Conservation (phyloP, 2,113 vertebrate species). For the Oophaga pumilio region DNA sequence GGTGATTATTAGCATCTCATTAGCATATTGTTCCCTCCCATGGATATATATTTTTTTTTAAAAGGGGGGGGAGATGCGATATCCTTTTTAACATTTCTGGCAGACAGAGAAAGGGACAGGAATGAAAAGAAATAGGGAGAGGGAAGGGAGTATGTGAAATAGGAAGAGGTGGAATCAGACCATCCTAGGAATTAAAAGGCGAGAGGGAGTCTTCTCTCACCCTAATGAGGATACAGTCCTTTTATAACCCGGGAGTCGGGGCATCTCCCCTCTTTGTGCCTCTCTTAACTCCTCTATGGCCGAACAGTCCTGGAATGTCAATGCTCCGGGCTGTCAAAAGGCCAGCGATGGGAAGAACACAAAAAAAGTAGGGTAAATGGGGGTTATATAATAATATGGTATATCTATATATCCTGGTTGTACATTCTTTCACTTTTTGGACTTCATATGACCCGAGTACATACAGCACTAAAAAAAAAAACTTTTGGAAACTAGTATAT, state of each 20-base stretch:
- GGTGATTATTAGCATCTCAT: conserved; percentile 56
- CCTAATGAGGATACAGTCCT: conserved; percentile 48
- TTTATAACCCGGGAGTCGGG: conserved; percentile 45
- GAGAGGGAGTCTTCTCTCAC: conserved; percentile 34
- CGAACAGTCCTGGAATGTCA: conserved; percentile 1
- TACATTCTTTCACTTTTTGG: not conserved
- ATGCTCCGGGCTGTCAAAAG: conserved; percentile 10
- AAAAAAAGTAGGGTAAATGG: not conserved
- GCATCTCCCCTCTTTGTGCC: conserved; percentile 36
- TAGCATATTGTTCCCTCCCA: conserved; percentile 48
- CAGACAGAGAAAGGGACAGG: conserved; percentile 50
- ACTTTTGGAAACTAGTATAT: not conserved
- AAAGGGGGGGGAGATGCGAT: conserved; percentile 40
- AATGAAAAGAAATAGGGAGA: conserved; percentile 49
- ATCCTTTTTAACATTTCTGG: conserved; percentile 62
- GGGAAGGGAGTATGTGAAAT: conserved; percentile 44
- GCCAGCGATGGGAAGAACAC: not conserved
- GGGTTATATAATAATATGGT: not conserved
- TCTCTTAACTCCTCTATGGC: conserved; percentile 27
- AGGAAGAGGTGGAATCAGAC: conserved; percentile 39
- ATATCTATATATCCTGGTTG: not conserved
- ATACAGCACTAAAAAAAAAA: not conserved
- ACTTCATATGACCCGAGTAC: conserved; percentile 11
- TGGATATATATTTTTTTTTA: conserved; percentile 35
- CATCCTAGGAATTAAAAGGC: conserved; percentile 48